phyloP scores from a whole-genome alignment of 2,113 vertebrate genomes.

The Odocoileus virginianus region DNA sequence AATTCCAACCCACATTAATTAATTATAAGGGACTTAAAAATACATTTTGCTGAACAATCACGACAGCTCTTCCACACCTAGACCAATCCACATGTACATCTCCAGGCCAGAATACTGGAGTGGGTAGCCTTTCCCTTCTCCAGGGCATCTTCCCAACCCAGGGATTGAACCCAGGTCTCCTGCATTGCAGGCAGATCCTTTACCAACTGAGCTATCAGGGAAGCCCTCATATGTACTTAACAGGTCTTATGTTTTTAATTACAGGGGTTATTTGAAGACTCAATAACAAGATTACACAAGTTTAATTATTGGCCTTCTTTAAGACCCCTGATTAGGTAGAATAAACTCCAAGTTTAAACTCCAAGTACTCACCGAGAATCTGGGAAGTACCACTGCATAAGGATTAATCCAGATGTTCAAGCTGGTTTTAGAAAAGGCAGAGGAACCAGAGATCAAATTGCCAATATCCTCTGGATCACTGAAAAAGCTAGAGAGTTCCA shows the following conservation, averaged over 20 bases:
- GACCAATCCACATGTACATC: too few species aligned
- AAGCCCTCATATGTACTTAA: background rate
- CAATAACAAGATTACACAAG: background rate
- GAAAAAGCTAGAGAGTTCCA: too few species aligned
- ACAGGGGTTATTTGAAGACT: background rate
- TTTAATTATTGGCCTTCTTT: background rate
- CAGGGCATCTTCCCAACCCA: too few species aligned
- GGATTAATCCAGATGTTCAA: background rate
- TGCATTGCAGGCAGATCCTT: too few species aligned
- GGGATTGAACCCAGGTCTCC: too few species aligned
- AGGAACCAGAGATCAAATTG: too few species aligned
- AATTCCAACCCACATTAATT: background rate
- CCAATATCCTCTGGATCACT: too few species aligned
- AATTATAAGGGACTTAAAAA: background rate
- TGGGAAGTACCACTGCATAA: background rate
- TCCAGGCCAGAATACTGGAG: too few species aligned
- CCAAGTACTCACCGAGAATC: background rate
- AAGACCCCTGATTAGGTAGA: background rate
- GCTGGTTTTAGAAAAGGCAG: too few species aligned
- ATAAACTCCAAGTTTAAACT: background rate
- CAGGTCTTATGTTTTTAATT: background rate
- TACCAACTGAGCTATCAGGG: too few species aligned
- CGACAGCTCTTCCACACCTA: background rate
- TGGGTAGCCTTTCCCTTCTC: too few species aligned
- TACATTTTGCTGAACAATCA: background rate